A percentile compares a stretch with the other conserved stretches of the same genome.
These are phyloP conservation scores for Sarcophaga peregrina DNA, from an alignment of 1,140 invertebrate species.

Conservation along the genomic window DNA sequence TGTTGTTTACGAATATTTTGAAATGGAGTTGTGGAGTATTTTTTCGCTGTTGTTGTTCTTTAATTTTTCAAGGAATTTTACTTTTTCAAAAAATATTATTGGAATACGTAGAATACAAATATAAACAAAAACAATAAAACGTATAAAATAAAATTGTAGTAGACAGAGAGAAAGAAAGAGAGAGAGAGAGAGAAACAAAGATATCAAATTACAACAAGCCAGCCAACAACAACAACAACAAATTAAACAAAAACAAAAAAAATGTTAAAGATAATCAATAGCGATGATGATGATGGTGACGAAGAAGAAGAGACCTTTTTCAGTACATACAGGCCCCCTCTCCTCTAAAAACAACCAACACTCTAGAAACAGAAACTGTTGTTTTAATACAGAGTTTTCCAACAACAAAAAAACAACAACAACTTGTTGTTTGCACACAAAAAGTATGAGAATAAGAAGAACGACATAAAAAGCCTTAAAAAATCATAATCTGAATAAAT, in stretches of 20 bases:
- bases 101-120: background rate
- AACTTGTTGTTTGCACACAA: background rate
- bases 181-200: conserved; percentile 14
- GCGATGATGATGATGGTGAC: background rate
- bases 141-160: too few species aligned
- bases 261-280: conserved; percentile 10
- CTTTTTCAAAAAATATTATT: too few species aligned
- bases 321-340: background rate
- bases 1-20: background rate
- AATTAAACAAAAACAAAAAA: background rate
- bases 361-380: conserved; percentile 5
- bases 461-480: background rate
- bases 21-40: too few species aligned
- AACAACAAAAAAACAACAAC: background rate
- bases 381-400: background rate
- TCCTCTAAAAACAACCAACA: background rate
- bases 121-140: background rate
- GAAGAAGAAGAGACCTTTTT: background rate
- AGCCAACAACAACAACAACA: background rate
- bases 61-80: too few species aligned
- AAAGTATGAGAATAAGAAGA: background rate
- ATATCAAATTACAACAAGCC: conserved; percentile 22
- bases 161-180: background rate
- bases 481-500: conserved; percentile 2
- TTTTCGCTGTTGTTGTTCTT: too few species aligned